A percentile compares a stretch with the other conserved stretches of the same genome.
These are phyloP conservation scores for Drosophila parthenogenetica DNA, from an alignment of 2,888 invertebrate genomes.

Conservation along the genomic window DNA sequence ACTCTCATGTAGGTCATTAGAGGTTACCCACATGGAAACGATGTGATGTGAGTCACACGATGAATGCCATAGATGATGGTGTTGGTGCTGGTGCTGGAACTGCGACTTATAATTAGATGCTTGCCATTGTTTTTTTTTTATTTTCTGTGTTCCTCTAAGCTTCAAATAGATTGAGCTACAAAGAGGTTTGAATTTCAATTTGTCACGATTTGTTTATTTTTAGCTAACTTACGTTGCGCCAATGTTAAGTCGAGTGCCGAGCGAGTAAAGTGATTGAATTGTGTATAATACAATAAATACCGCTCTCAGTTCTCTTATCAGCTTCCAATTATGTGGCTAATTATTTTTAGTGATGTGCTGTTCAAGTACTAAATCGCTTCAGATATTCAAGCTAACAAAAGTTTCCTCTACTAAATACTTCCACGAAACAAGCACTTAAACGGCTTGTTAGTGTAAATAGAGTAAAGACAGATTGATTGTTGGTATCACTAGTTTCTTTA, in stretches of 20 bases:
- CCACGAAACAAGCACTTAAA: no score
- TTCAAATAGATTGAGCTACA: slow-evolving; percentile 30
- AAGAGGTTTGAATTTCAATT: slow-evolving; percentile 33
- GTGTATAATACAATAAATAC: slow-evolving; percentile 2
- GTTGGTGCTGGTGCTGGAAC: slow-evolving; percentile 11
- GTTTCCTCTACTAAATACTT: no score
- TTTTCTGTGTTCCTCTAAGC: slow-evolving; percentile 10
- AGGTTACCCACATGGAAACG: slow-evolving; percentile 39
- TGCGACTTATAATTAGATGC: slow-evolving; percentile 49
- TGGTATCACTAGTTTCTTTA: no score
- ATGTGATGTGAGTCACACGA: slow-evolving; percentile 45
- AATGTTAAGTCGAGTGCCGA: slow-evolving; percentile 7
- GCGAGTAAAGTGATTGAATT: not conserved
- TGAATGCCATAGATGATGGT: slow-evolving; percentile 38
- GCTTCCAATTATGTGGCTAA: not conserved
- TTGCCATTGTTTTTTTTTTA: slow-evolving; percentile 40
- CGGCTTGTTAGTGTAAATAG: no score
- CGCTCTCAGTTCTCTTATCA: not conserved
- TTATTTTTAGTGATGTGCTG: not conserved
- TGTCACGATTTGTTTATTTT: slow-evolving; percentile 72
- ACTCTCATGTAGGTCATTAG: slow-evolving; percentile 52
- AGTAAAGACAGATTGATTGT: no score
- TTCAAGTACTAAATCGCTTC: no score
- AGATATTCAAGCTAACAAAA: no score
- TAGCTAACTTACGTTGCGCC: slow-evolving; percentile 47